Conservation (phyloP, 2,888 invertebrate species). For the Perdita meconis region DNA sequence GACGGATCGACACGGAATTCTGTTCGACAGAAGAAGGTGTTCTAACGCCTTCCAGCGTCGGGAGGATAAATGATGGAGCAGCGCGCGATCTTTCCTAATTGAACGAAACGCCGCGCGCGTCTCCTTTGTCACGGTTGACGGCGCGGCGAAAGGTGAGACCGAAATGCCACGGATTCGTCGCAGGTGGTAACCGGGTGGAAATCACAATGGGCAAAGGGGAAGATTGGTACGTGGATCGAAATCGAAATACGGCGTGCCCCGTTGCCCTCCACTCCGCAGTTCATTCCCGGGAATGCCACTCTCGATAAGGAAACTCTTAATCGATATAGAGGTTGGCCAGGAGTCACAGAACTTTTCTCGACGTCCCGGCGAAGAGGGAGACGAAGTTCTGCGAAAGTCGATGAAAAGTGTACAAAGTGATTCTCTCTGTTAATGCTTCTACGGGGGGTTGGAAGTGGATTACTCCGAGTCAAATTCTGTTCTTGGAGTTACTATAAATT, state of each 20-base stretch:
- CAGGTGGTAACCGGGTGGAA: slow-evolving; percentile 28
- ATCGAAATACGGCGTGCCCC: slow-evolving; percentile 18
- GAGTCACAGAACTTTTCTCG: neutral
- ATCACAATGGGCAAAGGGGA: slow-evolving; percentile 41
- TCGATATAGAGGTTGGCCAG: neutral
- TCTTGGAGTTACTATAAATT: no score
- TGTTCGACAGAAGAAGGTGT: slow-evolving; percentile 17
- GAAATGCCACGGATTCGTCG: slow-evolving; percentile 51
- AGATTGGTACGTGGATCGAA: slow-evolving; percentile 10
- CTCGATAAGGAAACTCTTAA: neutral
- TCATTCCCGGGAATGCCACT: neutral
- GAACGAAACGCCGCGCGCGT: slow-evolving; percentile 39
- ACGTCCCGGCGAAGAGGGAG: no score
- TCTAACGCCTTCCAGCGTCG: slow-evolving; percentile 28
- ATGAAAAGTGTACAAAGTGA: no score
- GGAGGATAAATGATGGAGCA: slow-evolving; percentile 41
- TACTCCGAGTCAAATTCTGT: no score
- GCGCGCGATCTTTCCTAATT: slow-evolving; percentile 48
- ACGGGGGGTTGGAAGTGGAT: no score
- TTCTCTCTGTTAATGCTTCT: no score
- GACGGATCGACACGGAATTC: slow-evolving; percentile 29
- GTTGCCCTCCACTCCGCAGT: neutral
- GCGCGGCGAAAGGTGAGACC: slow-evolving; percentile 31
- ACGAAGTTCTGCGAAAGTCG: no score
- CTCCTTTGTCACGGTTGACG: slow-evolving; percentile 13